Evolutionary conservation across 1,140 invertebrate genomes (phyloP).

Genomic region (Drosophila insularis): DNA sequence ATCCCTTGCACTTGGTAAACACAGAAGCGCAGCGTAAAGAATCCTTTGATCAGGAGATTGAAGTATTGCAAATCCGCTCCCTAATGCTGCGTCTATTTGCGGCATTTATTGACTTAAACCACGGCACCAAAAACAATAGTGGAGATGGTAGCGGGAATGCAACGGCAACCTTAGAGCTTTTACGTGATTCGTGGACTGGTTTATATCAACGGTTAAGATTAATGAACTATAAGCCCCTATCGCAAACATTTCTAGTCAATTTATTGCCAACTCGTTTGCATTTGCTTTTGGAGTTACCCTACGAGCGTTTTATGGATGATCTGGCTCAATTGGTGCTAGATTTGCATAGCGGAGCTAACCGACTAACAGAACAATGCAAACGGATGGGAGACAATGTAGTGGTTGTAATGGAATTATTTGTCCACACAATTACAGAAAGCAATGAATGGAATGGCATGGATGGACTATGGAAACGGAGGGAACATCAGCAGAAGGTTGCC

Average conservation of each 20-base stretch:
- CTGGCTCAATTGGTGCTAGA: slow-evolving; percentile 69
- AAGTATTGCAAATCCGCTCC: slow-evolving; percentile 73
- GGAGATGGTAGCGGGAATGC: slow-evolving; percentile 23
- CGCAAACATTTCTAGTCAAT: slow-evolving; percentile 82
- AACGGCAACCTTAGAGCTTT: slow-evolving; percentile 57
- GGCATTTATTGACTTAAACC: slow-evolving; percentile 73
- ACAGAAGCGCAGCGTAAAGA: slow-evolving; percentile 61
- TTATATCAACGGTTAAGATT: slow-evolving; percentile 68
- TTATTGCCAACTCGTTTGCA: slow-evolving; percentile 77
- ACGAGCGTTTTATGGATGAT: slow-evolving; percentile 75
- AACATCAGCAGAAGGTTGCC: slow-evolving; percentile 68
- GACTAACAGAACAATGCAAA: slow-evolving; percentile 60
- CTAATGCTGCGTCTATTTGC: slow-evolving; percentile 69
- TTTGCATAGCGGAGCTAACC: slow-evolving; percentile 48
- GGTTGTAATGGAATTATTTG: slow-evolving; percentile 51
- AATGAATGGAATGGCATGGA: slow-evolving; percentile 66
- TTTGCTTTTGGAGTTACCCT: slow-evolving; percentile 70
- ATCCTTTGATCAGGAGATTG: slow-evolving; percentile 78
- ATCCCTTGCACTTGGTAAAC: slow-evolving; percentile 82
- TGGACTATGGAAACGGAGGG: slow-evolving; percentile 66
- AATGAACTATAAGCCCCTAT: slow-evolving; percentile 74
- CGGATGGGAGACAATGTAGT: slow-evolving; percentile 63
- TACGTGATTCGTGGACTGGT: slow-evolving; percentile 71
- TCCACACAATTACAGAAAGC: slow-evolving; percentile 61
- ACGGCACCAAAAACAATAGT: slow-evolving; percentile 43